Base-by-base conservation (phyloP, 2,888 invertebrate genomes). In the Pseudococcus jackbeardsleyi region DNA sequence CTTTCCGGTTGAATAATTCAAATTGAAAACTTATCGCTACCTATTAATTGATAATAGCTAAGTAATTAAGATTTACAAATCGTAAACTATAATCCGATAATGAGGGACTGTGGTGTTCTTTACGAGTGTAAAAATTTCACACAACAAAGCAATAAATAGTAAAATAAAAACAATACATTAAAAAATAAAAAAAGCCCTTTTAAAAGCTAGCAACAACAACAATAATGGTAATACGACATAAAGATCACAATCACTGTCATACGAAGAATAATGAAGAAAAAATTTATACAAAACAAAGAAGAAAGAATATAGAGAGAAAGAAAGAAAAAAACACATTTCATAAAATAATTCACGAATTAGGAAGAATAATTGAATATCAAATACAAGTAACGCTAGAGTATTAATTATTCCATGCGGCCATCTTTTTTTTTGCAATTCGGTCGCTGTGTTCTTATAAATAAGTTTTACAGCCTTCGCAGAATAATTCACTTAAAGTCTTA, bases 141-240 rank as follows among this genome's bases (percentile, higher is more conserved):
- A 19, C 59, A 19, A 50, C 50, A 50, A 68, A 72, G 72, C 72
- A 33, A 33, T 33, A 72, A 72, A 72, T 33, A 72, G 15, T 17
- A 72, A 72, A 72, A 33, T 15, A 72, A 72, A 72, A 72, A 72
- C 33, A 33, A 72, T 72, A 26, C 33, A 72, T 33, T 26, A 15
- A 50, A 50, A 50, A 59, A 26, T 3, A 86, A 86, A 86, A 87
- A 48, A 87, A 87, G 77, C 50, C 87, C 77, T 22, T 72, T 79
- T 87, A 87, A 79, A 87, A 86, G 79, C 87, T 87, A 87, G n/a
- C 79, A 87, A 87, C 87, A 87, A 86, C 86, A 86, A 59, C 59
- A 59, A 59, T 59, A 59, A 87, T 87, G 87, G 87, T 87, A 87
- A 87, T 87, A 87, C 87, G 79, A 87, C 77, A 79, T 79, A 79